A percentile compares a stretch with the other conserved stretches of the same genome.
phyloP scores from a whole-genome alignment of 64 coral and sea anemone genomes.

The Actinia equina region DNA sequence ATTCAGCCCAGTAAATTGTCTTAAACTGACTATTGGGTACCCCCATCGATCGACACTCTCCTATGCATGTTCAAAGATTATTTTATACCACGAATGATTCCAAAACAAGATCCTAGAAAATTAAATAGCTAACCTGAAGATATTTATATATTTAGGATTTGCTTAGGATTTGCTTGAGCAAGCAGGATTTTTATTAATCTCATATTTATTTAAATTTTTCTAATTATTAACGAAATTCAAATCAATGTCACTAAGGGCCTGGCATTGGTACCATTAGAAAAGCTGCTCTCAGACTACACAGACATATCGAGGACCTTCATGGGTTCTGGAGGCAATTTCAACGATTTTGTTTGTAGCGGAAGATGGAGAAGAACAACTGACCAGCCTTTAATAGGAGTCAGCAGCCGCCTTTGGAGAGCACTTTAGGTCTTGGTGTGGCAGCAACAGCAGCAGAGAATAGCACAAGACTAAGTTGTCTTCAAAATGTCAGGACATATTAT shows the following conservation, averaged over 20 bases:
- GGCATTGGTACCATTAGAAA: not conserved
- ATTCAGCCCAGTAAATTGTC: too few species aligned
- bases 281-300: not conserved
- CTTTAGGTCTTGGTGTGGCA: not conserved
- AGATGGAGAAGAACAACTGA: not conserved
- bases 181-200: too few species aligned
- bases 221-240: not conserved
- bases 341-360: not conserved
- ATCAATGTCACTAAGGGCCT: not conserved
- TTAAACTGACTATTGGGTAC: too few species aligned
- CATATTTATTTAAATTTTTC: too few species aligned
- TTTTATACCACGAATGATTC: too few species aligned
- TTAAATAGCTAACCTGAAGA: too few species aligned
- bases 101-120: too few species aligned
- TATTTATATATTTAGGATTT: too few species aligned
- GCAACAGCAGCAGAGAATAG: not conserved
- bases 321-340: not conserved
- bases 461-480: not conserved
- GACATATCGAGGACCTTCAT: not conserved
- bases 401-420: not conserved
- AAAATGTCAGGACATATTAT: not conserved
- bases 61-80: too few species aligned
- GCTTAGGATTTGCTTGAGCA: too few species aligned
- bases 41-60: too few species aligned
- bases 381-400: not conserved